Conservation (phyloP, 92 coral and sea anemone genomes). For the Muricea muricata region DNA sequence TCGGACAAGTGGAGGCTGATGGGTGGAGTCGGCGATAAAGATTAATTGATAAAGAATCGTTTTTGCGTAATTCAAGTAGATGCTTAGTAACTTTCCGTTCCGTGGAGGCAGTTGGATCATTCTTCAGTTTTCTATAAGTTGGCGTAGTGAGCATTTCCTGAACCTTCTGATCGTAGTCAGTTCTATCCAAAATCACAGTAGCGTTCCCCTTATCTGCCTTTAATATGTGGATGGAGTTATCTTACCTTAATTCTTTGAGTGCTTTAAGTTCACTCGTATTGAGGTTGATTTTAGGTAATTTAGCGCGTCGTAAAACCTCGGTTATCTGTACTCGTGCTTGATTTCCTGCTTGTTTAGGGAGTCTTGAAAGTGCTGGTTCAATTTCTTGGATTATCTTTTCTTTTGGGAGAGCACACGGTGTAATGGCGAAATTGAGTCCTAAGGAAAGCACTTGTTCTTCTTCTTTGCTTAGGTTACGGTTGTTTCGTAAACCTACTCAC, state of each 20-base stretch:
- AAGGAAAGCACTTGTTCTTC: neutral
- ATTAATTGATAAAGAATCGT: no score
- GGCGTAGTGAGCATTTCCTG: no score
- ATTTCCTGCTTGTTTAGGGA: neutral
- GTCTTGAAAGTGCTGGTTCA: conserved; percentile 5
- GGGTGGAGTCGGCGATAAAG: no score
- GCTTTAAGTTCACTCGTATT: neutral
- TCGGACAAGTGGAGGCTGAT: no score
- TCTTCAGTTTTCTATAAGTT: no score
- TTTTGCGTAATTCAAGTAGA: no score
- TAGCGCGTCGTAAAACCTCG: neutral
- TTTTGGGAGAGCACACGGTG: no score
- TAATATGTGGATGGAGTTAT: neutral
- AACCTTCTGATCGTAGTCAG: no score
- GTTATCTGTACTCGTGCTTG: neutral
- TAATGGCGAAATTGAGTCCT: conserved; percentile 23
- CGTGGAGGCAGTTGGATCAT: no score
- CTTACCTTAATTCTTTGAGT: neutral
- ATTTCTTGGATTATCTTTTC: conserved; percentile 20
- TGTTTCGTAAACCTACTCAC: no score
- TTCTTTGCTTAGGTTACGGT: neutral
- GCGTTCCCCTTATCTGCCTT: conserved; percentile 10
- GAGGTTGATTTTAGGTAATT: neutral
- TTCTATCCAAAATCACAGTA: no score
- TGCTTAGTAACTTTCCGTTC: no score